Base-by-base conservation (phyloP, 2,888 invertebrate species). In the Pristionchus mayeri region DNA sequence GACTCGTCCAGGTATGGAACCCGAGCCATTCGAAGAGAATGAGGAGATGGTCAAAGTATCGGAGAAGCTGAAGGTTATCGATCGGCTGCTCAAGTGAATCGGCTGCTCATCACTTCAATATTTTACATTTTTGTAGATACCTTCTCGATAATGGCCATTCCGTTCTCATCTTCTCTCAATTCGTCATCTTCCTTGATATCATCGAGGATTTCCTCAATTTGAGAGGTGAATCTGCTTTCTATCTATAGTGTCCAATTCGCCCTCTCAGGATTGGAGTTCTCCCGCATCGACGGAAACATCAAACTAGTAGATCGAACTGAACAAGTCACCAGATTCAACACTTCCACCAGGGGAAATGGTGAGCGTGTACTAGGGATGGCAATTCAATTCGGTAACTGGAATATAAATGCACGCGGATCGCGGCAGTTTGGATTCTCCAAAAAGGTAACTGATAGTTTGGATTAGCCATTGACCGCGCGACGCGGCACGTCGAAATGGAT, bases 131-230 rank as follows among this genome's bases (percentile, higher is more conserved):
- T n/a, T 24, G 7, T n/a, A 18, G 80, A 40, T 80, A 37, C 88
- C 89, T 93, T 37, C 88, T 92, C 79, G 85, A 86, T 6, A 86
- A 88, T 0, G 93, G 93, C 4, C 94, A 94, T 89, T 93, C 93
- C 85, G 93, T 93, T 1, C 91, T 94, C 52, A 84, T 94, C 84
- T 94, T 94, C 89, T 94, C 94, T 21, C 94, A 94, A 90, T 93
- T 94, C 93, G 93, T 93, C 21, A 91, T 92, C 37, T 92, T 93
- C 92, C 88, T 94, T 84, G 94, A 94, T 87, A 92, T 94, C 44
- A 82, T 94, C 27, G 93, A 94, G 89, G 94, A 94, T 86, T 93
- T 93, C 86, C 89, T 93, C 9, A 91, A 91, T 16, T 85, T 85
- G 67, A 67, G 88, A 85, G 83, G 89, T 90, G 24, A 71, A n/a